Conservation (phyloP, 2,797 vertebrate species). For the Heterohyrax brucei region DNA sequence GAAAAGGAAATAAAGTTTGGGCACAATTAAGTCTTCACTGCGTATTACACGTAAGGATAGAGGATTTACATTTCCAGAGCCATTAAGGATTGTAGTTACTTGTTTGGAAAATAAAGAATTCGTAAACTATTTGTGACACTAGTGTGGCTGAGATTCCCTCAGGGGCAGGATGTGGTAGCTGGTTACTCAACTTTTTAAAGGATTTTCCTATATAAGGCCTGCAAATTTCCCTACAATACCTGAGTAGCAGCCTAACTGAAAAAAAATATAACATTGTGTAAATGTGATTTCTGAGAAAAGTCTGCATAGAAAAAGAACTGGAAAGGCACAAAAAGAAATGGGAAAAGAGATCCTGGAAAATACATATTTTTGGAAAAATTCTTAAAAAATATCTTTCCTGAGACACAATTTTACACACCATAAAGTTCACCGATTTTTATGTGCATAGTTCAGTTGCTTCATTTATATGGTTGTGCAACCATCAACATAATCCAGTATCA, state of each 20-base stretch:
- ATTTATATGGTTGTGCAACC: conserved; percentile 49
- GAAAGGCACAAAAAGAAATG: conserved; percentile 68
- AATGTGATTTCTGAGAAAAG: conserved; percentile 56
- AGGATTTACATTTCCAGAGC: neutral
- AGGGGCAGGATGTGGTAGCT: neutral
- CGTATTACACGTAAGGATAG: too few relatives aligned
- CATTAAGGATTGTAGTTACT: neutral
- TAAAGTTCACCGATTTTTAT: conserved; percentile 47
- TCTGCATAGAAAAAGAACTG: conserved; percentile 43
- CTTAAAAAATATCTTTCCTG: conserved; percentile 75
- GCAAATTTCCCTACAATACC: conserved; percentile 9
- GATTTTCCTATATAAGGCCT: conserved; percentile 17
- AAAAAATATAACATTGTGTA: conserved; percentile 51
- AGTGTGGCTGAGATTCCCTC: neutral
- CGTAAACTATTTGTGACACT: neutral
- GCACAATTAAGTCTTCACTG: neutral
- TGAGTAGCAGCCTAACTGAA: neutral
- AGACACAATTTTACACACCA: conserved; percentile 47
- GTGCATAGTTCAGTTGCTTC: conserved; percentile 9
- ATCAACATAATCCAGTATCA: neutral
- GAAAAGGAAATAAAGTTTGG: neutral
- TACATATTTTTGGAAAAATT: neutral
- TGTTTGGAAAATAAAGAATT: conserved; percentile 36
- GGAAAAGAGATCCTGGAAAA: conserved; percentile 37
- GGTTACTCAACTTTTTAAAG: conserved; percentile 2